Evolutionary conservation across 2,113 vertebrate genomes (phyloP).

Genomic region (Rhea americana): DNA sequence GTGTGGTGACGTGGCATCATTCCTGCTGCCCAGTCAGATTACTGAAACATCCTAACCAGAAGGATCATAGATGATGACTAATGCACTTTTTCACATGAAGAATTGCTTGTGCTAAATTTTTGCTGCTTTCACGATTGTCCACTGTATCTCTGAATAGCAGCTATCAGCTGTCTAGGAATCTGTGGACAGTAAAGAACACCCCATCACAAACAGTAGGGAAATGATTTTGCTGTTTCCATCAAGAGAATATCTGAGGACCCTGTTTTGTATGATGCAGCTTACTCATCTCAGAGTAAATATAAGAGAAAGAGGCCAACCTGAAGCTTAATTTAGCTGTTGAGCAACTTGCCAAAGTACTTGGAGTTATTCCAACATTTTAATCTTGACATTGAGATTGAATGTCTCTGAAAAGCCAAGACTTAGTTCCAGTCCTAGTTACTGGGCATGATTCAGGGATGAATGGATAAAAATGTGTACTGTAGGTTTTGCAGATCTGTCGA

Average conservation of each 20-base stretch:
- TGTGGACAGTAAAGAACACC: slow-evolving; percentile 8
- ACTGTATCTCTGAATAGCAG: background rate
- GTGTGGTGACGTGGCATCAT: slow-evolving; percentile 22
- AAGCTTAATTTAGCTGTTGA: background rate
- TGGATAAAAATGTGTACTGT: background rate
- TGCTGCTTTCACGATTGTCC: slow-evolving; percentile 38
- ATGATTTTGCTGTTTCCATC: background rate
- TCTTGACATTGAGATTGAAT: background rate
- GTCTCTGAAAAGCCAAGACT: background rate
- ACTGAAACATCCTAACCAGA: background rate
- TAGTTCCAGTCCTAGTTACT: background rate
- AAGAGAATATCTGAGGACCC: background rate
- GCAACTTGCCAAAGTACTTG: background rate
- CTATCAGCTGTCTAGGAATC: slow-evolving; percentile 40
- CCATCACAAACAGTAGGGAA: background rate
- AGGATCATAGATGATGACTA: slow-evolving; percentile 53
- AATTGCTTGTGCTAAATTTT: slow-evolving; percentile 26
- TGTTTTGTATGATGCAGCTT: background rate
- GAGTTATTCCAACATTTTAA: background rate
- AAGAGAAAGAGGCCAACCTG: background rate
- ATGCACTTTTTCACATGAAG: background rate
- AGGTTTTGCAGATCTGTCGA: background rate
- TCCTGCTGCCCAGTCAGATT: background rate
- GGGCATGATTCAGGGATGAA: background rate
- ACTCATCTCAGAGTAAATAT: background rate